These are phyloP conservation scores for Physocephala rufipes DNA, from an alignment of 2,888 invertebrate genomes.

Conservation along the genomic window DNA sequence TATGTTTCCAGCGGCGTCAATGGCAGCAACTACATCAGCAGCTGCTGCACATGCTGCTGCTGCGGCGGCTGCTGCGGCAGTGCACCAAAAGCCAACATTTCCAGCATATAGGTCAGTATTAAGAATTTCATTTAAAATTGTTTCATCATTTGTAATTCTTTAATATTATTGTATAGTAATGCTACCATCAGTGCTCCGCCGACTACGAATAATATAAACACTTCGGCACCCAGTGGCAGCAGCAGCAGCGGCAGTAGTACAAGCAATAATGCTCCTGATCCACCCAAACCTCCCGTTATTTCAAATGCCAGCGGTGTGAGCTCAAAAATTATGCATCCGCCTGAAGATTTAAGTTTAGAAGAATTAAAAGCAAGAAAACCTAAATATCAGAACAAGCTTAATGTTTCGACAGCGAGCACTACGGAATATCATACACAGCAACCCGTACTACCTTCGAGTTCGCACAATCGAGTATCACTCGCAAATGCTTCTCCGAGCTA, in stretches of 20 bases:
- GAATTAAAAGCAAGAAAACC: slow-evolving; percentile 78
- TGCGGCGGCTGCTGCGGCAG: slow-evolving; percentile 63
- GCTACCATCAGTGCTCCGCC: slow-evolving; percentile 83
- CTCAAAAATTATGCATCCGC: slow-evolving; percentile 91
- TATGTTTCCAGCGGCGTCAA: slow-evolving; percentile 83
- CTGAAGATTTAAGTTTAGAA: slow-evolving; percentile 90
- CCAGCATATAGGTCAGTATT: slow-evolving; percentile 77
- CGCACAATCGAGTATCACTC: slow-evolving; percentile 33
- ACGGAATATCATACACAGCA: slow-evolving; percentile 30
- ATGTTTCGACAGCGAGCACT: slow-evolving; percentile 47
- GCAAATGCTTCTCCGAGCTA: slow-evolving; percentile 42
- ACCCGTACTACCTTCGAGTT: slow-evolving; percentile 50
- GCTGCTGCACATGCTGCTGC: slow-evolving; percentile 62
- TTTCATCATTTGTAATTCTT: no score
- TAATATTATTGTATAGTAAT: slow-evolving; percentile 67
- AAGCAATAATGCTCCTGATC: slow-evolving; percentile 44
- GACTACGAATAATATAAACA: slow-evolving; percentile 67
- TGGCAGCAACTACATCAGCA: slow-evolving; percentile 75
- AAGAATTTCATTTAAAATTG: background rate
- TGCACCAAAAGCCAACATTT: slow-evolving; percentile 78
- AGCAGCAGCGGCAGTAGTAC: slow-evolving; percentile 64
- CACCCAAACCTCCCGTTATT: slow-evolving; percentile 53
- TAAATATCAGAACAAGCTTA: slow-evolving; percentile 72
- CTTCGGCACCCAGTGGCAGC: slow-evolving; percentile 66
- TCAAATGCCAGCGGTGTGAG: slow-evolving; percentile 84